Percentiles rank a stretch among this genome's conserved stretches.
Conservation (phyloP, 2,113 vertebrate genomes). For the Rhagologus leucostigma region DNA sequence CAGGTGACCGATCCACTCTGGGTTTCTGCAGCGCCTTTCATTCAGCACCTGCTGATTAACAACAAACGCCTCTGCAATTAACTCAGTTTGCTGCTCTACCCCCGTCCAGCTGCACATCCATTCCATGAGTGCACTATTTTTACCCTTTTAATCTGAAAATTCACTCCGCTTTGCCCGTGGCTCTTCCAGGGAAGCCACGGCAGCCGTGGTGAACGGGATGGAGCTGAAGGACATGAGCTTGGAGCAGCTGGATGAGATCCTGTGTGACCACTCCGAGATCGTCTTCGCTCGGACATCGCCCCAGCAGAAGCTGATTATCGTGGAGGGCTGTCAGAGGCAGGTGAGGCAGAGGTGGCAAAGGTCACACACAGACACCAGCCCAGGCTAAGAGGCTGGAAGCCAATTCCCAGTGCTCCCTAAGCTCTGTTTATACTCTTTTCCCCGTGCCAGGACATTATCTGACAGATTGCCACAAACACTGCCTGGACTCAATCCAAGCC, state of each 20-base stretch:
- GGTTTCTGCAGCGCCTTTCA: neutral
- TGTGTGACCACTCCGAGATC: constrained; percentile 71
- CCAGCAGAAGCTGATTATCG: constrained; percentile 80
- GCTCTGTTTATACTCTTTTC: neutral
- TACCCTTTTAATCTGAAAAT: neutral
- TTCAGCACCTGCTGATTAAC: neutral
- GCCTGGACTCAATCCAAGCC: neutral
- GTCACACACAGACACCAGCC: neutral
- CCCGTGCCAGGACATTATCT: neutral
- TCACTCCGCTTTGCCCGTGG: neutral
- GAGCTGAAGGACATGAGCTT: constrained; percentile 78
- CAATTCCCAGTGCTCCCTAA: neutral
- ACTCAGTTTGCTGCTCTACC: neutral
- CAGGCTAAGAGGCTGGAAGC: neutral
- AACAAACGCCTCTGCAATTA: neutral
- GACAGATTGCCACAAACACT: neutral
- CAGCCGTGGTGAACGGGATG: constrained; percentile 75
- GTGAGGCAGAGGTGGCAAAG: neutral
- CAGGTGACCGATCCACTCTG: neutral
- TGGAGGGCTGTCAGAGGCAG: constrained; percentile 81
- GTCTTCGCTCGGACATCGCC: constrained; percentile 80
- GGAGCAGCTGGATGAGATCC: constrained; percentile 71
- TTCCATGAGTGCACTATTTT: rapidly evolving
- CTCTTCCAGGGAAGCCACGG: constrained; percentile 71
- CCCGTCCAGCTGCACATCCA: rapidly evolving